These are phyloP conservation scores for Hormaphis cornu DNA, from an alignment of 1,140 invertebrate genomes.

Conservation along the genomic window DNA sequence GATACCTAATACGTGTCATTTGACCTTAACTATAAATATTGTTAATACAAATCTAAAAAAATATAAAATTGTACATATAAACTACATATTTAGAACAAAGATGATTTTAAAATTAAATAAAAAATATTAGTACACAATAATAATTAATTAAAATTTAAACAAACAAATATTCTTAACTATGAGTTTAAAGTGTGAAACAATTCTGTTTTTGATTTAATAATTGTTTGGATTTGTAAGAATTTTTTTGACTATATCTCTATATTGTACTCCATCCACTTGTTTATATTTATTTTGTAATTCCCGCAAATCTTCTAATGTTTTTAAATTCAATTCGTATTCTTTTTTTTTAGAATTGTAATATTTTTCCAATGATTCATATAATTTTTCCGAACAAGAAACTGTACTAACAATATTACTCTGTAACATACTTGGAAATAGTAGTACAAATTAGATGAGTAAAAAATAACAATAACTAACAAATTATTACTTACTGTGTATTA, in stretches of 20 bases:
- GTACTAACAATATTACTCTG: not conserved
- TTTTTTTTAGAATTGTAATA: not conserved
- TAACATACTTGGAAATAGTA: not conserved
- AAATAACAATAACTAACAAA: not conserved
- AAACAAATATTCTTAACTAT: no score
- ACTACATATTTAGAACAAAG: no score
- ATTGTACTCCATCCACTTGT: constrained; percentile 4
- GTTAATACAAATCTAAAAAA: no score
- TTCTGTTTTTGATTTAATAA: constrained; percentile 22
- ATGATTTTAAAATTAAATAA: no score
- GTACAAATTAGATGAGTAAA: not conserved
- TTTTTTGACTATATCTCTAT: not conserved
- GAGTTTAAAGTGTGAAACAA: not conserved
- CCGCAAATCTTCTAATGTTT: not conserved
- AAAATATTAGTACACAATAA: no score
- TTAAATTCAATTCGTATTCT: not conserved
- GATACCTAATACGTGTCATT: no score
- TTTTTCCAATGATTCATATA: not conserved
- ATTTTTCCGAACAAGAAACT: not conserved
- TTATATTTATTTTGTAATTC: constrained; percentile 13
- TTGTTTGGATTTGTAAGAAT: not conserved
- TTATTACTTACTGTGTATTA: constrained; percentile 9
- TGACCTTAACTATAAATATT: no score
- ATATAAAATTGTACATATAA: no score
- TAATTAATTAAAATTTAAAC: no score